Percentiles rank a stretch among this genome's conserved stretches.
These are phyloP conservation scores for Nephrotoma guestfalica DNA, from an alignment of 2,888 invertebrate species.

Conservation along the genomic window DNA sequence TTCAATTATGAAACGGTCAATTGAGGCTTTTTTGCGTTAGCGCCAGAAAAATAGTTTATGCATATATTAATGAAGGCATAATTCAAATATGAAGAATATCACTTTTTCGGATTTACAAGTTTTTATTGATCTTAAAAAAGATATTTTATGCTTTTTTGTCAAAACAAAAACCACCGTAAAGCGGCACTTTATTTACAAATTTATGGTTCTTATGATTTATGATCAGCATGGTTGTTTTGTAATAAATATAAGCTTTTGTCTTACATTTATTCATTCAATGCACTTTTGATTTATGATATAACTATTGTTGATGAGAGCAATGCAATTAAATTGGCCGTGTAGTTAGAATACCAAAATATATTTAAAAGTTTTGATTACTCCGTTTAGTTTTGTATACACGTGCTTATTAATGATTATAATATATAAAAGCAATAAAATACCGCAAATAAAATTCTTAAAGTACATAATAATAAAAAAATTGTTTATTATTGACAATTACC, in stretches of 20 bases:
- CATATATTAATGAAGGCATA: too few species aligned
- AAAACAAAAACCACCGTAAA: neutral
- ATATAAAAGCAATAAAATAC: neutral
- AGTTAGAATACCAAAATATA: neutral
- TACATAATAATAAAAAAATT: neutral
- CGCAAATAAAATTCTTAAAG: neutral
- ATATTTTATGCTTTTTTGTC: neutral
- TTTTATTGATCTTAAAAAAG: neutral
- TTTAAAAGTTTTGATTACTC: neutral
- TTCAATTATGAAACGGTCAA: too few species aligned
- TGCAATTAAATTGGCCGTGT: neutral
- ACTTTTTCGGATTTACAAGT: neutral
- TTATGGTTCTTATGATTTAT: neutral
- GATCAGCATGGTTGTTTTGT: neutral
- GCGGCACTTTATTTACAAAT: neutral
- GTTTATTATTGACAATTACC: neutral
- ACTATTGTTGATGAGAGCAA: neutral
- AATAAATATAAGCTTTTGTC: neutral
- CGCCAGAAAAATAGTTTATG: too few species aligned
- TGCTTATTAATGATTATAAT: neutral
- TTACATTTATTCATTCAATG: neutral
- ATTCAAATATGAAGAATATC: neutral
- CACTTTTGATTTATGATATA: neutral
- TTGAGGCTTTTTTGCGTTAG: too few species aligned
- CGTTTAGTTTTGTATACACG: neutral